phyloP scores from a whole-genome alignment of 2,113 vertebrate genomes.

The Geothlypis trichas region DNA sequence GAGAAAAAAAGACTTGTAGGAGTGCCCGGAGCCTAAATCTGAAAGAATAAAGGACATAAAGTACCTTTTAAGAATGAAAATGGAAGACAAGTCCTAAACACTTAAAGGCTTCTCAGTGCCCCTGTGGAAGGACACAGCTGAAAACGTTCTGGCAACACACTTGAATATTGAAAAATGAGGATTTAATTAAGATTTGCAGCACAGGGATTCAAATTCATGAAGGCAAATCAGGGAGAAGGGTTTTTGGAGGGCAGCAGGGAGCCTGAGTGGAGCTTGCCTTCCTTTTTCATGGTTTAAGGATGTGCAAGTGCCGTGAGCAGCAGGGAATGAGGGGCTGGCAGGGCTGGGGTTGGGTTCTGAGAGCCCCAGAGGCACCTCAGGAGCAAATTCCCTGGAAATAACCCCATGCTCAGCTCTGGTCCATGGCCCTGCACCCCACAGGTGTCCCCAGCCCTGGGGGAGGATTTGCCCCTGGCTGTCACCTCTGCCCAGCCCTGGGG shows the following conservation, averaged over 20 bases:
- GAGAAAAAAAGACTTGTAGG: neutral
- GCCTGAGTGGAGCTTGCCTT: neutral
- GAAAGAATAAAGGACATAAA: neutral
- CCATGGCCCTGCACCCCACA: rapidly evolving
- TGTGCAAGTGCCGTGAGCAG: neutral
- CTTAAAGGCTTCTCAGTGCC: neutral
- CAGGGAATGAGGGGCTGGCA: neutral
- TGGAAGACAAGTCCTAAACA: neutral
- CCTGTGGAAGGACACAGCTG: neutral
- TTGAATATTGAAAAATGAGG: neutral
- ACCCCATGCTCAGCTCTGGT: rapidly evolving
- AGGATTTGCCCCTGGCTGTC: rapidly evolving
- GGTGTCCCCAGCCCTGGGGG: neutral
- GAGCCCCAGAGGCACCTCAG: neutral
- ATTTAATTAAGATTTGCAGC: neutral
- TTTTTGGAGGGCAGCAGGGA: neutral
- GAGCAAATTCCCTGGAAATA: neutral
- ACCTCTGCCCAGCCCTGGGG: neutral
- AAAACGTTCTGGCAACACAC: neutral
- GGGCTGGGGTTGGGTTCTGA: neutral
- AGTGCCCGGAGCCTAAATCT: neutral
- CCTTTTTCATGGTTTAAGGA: rapidly evolving
- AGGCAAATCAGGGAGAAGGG: neutral
- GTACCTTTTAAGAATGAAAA: neutral
- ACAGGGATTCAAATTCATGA: neutral